phyloP scores from a whole-genome alignment of 2,797 vertebrate species.

The Gobio occitaniae region DNA sequence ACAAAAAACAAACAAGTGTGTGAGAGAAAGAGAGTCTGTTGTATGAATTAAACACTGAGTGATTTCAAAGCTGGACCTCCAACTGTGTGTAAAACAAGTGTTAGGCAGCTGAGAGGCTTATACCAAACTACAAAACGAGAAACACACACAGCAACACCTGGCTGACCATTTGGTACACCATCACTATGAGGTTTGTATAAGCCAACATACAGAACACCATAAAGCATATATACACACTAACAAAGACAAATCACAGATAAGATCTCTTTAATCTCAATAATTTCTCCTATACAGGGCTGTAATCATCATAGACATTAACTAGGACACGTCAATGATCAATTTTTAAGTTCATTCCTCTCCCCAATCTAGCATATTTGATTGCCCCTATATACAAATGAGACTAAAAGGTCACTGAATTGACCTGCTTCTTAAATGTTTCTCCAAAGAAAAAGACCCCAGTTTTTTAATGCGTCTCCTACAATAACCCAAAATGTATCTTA shows the following conservation, averaged over 20 bases:
- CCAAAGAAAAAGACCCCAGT: neutral
- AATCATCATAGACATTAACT: neutral
- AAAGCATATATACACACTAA: neutral
- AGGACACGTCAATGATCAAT: neutral
- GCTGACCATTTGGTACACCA: constrained; percentile 22
- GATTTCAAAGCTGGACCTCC: constrained; percentile 54
- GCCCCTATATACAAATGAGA: neutral
- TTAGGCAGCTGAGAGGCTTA: constrained; percentile 44
- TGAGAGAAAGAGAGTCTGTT: constrained; percentile 7
- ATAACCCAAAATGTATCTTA: neutral
- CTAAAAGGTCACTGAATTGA: neutral
- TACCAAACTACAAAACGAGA: neutral
- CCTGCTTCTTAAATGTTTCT: neutral
- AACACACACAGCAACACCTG: constrained; percentile 37
- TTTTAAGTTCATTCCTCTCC: neutral
- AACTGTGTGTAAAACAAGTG: constrained; percentile 55
- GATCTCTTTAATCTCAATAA: neutral
- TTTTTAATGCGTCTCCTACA: neutral
- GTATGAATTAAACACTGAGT: constrained; percentile 37
- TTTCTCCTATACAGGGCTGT: neutral
- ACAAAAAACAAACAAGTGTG: neutral
- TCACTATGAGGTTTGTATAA: constrained; percentile 13
- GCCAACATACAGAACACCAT: neutral
- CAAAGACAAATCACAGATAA: neutral
- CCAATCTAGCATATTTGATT: neutral